Conservation (phyloP, 2,113 vertebrate genomes). For the Toxostoma redivivum region DNA sequence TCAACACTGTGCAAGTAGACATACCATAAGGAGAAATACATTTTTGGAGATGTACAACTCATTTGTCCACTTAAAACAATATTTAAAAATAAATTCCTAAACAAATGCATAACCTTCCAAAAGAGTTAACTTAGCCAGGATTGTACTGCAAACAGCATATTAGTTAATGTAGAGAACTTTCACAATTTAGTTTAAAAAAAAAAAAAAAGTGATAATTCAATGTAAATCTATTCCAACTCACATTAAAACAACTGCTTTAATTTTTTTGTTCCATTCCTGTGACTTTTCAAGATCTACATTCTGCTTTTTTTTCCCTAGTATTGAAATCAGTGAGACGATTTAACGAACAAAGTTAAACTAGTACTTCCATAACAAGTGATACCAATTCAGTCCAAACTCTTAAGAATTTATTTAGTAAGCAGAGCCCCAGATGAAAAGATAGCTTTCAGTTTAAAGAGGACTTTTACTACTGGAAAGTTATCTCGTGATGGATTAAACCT, state of each 20-base stretch:
- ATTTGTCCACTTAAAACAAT: background rate
- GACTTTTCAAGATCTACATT: background rate
- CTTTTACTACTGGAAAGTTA: background rate
- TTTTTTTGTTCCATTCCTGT: background rate
- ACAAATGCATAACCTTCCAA: background rate
- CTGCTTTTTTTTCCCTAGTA: background rate
- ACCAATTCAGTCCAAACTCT: background rate
- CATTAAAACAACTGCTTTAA: background rate
- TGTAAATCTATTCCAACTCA: background rate
- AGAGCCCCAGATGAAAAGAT: background rate
- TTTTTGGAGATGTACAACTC: background rate
- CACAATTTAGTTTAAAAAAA: background rate
- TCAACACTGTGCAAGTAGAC: background rate
- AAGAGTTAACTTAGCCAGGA: background rate
- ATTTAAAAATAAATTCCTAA: background rate
- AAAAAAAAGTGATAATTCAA: background rate
- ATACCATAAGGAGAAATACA: background rate
- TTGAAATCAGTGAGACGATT: background rate
- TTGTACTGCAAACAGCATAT: background rate
- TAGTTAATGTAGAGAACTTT: background rate
- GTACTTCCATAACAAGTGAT: background rate
- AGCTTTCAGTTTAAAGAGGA: background rate
- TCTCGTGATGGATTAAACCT: background rate
- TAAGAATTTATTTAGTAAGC: background rate
- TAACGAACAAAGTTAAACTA: background rate